Evolutionary conservation across 1,140 invertebrate genomes (phyloP), one percentile per base, ranked within the genome.

Genomic region (Brachionus plicatilis): DNA sequence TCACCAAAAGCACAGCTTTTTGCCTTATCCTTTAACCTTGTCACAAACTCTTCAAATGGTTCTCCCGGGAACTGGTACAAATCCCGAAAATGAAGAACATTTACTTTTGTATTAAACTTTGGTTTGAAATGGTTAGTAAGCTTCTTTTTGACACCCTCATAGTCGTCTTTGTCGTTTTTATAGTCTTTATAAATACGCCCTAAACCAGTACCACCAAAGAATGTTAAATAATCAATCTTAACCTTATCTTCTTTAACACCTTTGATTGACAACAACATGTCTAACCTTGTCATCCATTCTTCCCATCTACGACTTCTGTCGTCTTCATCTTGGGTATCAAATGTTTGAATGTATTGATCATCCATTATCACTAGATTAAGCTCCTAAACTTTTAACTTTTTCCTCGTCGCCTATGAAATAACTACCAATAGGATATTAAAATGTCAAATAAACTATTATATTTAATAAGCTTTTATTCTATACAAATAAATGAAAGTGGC

Each of bases 271-370:
- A 66, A 29, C 20, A 66, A 27, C 29, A 24, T 24, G 29, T 66
- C 60, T 33, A 66, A 66, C 60, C 29, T 66, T 66, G 60, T 66
- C 20, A 66, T 33, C 60, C 60, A 66, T 66, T 66, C 60, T 24
- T 66, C 60, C 60, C 60, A 66, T 66, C 60, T 66, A 66, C 60
- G 60, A 66, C 60, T 66, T 29, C 60, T 66, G 60, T 66, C 60
- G 29, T 66, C 60, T 11, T 66, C 60, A 66, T 66, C 60, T 66
- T 66, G 60, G 60, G 12, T 66, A 66, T 66, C 60, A 33, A 66
- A 66, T 66, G 60, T 6, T 33, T 66, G 60, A 9, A 66, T 66
- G 20, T 66, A 66, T 66, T 66, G 60, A 29, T 66, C 60, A 27
- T 66, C 60, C 20, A 66, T 29, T 17, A n/a, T 60, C 53, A 60